Evolutionary conservation across 2,888 invertebrate species (phyloP), one percentile per base, ranked within the genome.

Genomic region (Dysmachus trigonus): DNA sequence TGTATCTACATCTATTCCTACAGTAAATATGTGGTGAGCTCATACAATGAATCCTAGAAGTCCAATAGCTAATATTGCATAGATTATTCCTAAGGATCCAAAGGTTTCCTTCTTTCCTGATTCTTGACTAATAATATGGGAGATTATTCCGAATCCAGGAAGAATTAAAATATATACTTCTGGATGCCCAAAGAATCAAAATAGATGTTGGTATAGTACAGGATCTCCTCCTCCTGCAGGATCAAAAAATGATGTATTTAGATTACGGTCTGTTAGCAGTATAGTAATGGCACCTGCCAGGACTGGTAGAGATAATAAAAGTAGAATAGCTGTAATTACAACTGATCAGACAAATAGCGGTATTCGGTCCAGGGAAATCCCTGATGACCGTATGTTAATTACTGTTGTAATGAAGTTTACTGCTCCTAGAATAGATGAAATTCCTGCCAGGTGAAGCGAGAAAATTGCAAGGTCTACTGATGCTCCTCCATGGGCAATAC

Each of bases 131-230:
- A 96, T 94, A 93, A 96, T 95, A 91, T 96, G 96, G 0, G 95
- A 96, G 91, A 96, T 95, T 93, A 96, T 94, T 0, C 96, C 96
- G 93, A 97, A 96, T 92, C 95, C 96, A 0, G 96, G 96, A 89
- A 96, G 90, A 95, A 96, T 96, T 93, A 96, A 92, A 95, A 96
- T 96, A 92, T 97, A 97, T 88, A 97, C 96, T 94, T 97, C 96
- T 10, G 96, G 96, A 86, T 97, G 96, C 0, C 96, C 96, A 94
- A 97, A 97, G 93, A 97, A 97, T 95, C 96, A 97, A 93, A 97
- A 96, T 94, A 96, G 92, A 91, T 97, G 96, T 94, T 96, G 96
- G 85, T 95, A 96, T 89, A 97, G 89, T 92, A 97, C 94, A 1
- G 96, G 96, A 86, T 97, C 96, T 85, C 96, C 97, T 35, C 96